Base-by-base conservation (phyloP, 2,888 invertebrate genomes). In the Euclidia mi region DNA sequence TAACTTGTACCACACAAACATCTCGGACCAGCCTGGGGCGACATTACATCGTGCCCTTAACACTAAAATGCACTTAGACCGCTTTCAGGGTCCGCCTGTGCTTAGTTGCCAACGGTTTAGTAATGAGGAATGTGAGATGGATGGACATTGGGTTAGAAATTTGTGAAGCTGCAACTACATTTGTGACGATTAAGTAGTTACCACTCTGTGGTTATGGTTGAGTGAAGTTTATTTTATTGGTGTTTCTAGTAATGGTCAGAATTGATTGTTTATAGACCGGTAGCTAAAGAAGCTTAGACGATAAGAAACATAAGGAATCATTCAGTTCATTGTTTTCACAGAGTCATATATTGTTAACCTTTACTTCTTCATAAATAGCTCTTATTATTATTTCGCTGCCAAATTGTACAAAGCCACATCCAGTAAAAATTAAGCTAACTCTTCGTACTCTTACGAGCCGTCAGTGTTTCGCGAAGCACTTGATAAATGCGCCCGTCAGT, bases 51-150 rank as follows among this genome's bases (percentile, higher is more conserved):
- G 32, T 58, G 57, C 59, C 59, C 64, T 71, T 71, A 76, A 78
- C 78, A 78, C 75, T 75, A 75, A 76, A 78, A 71, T 73, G 75
- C 78, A 76, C 78, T 78, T 69, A 76, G 58, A 51, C 20, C 52
- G 53, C 50, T 51, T 48, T 37, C 61, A 45, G 56, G 58, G 34
- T 62, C 11, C 44, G 52, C 46, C 40, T 64, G 56, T 59, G 17
- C 58, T 61, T 65, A 57, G 62, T 52, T 50, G 14, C 50, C 31
- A 35, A 42, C 48, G 15, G 31, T 41, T 37, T 29, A 55, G 28
- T 64, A 73, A 73, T 63, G 49, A 74, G 18, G 10, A 44, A 20
- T 55, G 34, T 52, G 49, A 50, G 49, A 48, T 15, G 11, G 2
- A 43, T 11, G 32, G 38, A 31, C 12, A 34, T 4, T 43, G 32